These are phyloP conservation scores for Machaerirhynchus nigripectus DNA, from an alignment of 2,113 vertebrate genomes.

Conservation along the genomic window DNA sequence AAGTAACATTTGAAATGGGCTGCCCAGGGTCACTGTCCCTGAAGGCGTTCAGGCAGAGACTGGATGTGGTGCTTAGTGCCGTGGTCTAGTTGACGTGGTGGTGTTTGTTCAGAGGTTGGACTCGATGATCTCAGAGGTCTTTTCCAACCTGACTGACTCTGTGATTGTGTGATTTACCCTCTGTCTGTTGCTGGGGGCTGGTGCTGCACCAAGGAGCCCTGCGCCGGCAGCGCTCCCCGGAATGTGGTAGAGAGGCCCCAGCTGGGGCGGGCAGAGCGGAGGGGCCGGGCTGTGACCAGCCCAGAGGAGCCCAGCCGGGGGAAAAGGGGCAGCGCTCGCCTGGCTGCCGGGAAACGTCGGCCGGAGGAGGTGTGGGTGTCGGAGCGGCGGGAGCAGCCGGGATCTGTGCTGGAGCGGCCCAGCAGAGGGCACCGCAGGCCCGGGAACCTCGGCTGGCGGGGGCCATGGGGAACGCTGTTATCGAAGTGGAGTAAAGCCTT, in stretches of 20 bases:
- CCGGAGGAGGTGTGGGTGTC: not conserved
- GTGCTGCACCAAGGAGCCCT: not conserved
- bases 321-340: fast-evolving
- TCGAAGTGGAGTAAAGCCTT: not conserved
- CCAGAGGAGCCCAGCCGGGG: not conserved
- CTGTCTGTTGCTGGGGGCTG: not conserved
- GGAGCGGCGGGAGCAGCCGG: not conserved
- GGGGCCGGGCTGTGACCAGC: not conserved
- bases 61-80: fast-evolving
- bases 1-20: not conserved
- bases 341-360: not conserved
- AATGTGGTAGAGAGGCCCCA: fast-evolving
- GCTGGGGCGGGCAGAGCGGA: not conserved
- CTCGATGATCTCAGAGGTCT: not conserved
- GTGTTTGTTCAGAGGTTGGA: not conserved
- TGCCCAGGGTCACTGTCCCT: not conserved
- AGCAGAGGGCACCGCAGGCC: not conserved
- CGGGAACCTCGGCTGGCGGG: not conserved
- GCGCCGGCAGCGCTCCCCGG: fast-evolving
- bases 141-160: fast-evolving
- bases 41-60: not conserved
- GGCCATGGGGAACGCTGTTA: not conserved
- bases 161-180: not conserved
- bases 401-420: not conserved
- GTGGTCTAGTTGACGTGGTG: not conserved